These are phyloP conservation scores for Antheraea pernyi DNA, from an alignment of 1,140 invertebrate species.

Conservation along the genomic window DNA sequence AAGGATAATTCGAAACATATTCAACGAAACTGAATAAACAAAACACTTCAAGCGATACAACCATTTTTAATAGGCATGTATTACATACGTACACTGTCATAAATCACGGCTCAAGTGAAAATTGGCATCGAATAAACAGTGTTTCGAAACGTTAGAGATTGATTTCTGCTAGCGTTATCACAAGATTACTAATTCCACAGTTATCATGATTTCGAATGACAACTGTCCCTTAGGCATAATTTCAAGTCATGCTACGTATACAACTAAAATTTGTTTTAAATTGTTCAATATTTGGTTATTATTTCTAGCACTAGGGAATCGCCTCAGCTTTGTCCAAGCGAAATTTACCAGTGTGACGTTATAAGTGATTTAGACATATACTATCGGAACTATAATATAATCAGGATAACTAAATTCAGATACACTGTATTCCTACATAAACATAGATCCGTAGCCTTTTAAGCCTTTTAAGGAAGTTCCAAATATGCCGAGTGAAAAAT, in stretches of 20 bases:
- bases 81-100: not conserved
- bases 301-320: no score
- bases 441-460: no score
- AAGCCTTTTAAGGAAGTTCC: no score
- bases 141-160: not conserved
- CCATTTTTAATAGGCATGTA: not conserved
- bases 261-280: no score
- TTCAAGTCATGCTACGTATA: not conserved
- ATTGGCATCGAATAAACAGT: not conserved
- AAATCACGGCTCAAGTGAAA: not conserved
- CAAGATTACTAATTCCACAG: not conserved
- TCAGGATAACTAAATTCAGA: no score
- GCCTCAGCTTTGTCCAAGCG: no score
- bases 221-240: not conserved
- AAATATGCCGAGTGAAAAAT: no score
- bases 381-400: no score
- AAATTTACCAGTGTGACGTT: no score
- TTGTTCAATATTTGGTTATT: no score
- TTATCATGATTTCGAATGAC: not conserved
- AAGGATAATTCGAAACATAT: not conserved
- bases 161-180: not conserved
- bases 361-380: no score
- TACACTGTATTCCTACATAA: no score
- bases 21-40: not conserved
- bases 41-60: not conserved